Conservation (phyloP, 2,797 vertebrate species). For the Catamblyrhynchus diadema region DNA sequence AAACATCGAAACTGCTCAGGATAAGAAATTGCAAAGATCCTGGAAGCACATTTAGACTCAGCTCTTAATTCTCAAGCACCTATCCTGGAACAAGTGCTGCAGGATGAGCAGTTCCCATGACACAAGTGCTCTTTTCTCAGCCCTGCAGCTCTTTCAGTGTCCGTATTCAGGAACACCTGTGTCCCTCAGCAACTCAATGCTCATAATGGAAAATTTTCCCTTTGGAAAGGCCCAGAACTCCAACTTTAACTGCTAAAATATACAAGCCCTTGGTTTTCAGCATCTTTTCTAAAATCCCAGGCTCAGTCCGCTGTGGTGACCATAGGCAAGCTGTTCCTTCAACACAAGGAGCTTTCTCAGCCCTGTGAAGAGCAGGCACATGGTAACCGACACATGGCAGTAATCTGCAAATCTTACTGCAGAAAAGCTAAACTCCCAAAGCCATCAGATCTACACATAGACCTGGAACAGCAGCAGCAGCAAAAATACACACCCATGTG, state of each 20-base stretch:
- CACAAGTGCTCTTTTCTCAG: neutral
- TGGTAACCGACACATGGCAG: rapidly evolving
- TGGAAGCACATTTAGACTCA: neutral
- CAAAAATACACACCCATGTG: rapidly evolving
- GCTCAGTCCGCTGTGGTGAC: neutral
- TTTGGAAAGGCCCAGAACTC: neutral
- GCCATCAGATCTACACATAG: neutral
- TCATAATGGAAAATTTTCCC: neutral
- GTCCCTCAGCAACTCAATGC: neutral
- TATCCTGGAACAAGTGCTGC: neutral
- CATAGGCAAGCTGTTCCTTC: neutral
- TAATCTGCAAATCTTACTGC: neutral
- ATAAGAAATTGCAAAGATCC: neutral
- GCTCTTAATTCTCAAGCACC: neutral
- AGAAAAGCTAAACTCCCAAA: neutral
- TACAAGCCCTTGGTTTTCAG: neutral
- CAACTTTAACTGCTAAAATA: neutral
- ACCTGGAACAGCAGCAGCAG: neutral
- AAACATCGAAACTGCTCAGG: neutral
- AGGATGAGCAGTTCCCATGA: neutral
- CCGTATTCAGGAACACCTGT: neutral
- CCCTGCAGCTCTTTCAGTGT: neutral
- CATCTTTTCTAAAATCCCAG: neutral
- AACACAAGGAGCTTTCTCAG: neutral
- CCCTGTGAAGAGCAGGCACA: neutral